These are phyloP conservation scores for Listronotus oregonensis DNA, from an alignment of 1,140 invertebrate genomes.

Conservation along the genomic window DNA sequence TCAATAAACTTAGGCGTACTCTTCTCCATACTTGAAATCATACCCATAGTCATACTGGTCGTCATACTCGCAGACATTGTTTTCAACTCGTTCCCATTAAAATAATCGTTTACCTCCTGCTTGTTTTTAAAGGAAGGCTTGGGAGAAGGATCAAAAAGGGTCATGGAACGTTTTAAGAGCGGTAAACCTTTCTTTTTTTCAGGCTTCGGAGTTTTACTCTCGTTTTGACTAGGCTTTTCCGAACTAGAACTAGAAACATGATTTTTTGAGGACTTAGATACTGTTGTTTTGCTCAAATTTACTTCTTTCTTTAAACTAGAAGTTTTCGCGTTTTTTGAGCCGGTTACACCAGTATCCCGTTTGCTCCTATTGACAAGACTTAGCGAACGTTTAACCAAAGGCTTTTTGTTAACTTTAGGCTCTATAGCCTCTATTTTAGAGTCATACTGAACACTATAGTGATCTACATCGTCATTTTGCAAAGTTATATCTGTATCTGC, in stretches of 20 bases:
- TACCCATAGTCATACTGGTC: conserved; percentile 8
- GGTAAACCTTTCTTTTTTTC: conserved; percentile 39
- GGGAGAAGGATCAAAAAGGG: conserved; percentile 38
- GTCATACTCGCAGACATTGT: conserved; percentile 20
- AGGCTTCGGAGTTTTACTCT: background rate
- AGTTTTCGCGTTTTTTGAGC: conserved; percentile 1
- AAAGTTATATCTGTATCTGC: conserved; percentile 38
- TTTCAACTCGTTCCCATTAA: conserved; percentile 32
- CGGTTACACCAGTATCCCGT: conserved; percentile 17
- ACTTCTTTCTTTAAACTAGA: background rate
- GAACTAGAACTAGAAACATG: conserved; percentile 27
- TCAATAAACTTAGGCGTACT: background rate
- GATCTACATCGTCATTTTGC: conserved; percentile 38
- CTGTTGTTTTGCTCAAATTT: conserved; percentile 16
- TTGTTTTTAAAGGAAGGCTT: conserved; percentile 44
- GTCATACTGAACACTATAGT: conserved; percentile 31
- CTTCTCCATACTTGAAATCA: conserved; percentile 13
- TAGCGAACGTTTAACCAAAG: conserved; percentile 28
- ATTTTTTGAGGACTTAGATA: conserved; percentile 19
- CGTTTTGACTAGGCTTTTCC: background rate
- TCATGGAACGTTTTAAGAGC: conserved; percentile 41
- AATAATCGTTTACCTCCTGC: conserved; percentile 43
- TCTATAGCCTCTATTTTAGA: conserved; percentile 22
- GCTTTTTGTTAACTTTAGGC: conserved; percentile 36
- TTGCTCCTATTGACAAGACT: conserved; percentile 33